Evolutionary conservation across 2,113 vertebrate species (phyloP).

Genomic region (Caranx melampygus): DNA sequence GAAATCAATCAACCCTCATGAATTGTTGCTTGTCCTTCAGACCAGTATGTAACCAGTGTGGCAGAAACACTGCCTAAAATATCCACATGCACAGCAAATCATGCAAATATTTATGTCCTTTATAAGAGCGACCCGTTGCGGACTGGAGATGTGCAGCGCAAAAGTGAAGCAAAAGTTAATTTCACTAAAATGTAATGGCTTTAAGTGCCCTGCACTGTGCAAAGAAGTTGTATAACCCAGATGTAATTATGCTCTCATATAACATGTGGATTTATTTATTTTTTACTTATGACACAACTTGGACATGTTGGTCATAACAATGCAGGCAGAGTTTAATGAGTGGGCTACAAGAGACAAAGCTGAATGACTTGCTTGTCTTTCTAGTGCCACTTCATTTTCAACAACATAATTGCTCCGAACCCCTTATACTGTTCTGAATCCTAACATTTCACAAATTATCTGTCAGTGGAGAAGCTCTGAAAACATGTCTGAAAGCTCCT

Average conservation of each 20-base stretch:
- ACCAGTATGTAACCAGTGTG: conserved; percentile 4
- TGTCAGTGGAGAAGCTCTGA: conserved; percentile 32
- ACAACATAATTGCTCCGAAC: conserved; percentile 75
- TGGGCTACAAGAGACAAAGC: conserved; percentile 60
- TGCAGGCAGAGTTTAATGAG: conserved; percentile 50
- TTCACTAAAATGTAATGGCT: neutral
- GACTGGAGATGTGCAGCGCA: neutral
- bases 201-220: neutral
- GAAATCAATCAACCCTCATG: conserved; percentile 59
- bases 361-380: conserved; percentile 48
- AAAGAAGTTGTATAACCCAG: neutral
- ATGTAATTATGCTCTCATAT: conserved; percentile 11
- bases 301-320: conserved; percentile 25
- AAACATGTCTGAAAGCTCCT: conserved; percentile 57
- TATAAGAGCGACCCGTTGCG: neutral
- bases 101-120: neutral
- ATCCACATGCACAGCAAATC: neutral
- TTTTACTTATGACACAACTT: neutral
- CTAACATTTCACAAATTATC: conserved; percentile 43
- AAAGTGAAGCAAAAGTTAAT: conserved; percentile 4
- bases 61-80: neutral
- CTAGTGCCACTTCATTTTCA: conserved; percentile 72
- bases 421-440: conserved; percentile 53
- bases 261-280: neutral
- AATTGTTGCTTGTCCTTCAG: conserved; percentile 59